phyloP scores from a whole-genome alignment of 1,140 invertebrate genomes.

The Drosophila nigromelanica region DNA sequence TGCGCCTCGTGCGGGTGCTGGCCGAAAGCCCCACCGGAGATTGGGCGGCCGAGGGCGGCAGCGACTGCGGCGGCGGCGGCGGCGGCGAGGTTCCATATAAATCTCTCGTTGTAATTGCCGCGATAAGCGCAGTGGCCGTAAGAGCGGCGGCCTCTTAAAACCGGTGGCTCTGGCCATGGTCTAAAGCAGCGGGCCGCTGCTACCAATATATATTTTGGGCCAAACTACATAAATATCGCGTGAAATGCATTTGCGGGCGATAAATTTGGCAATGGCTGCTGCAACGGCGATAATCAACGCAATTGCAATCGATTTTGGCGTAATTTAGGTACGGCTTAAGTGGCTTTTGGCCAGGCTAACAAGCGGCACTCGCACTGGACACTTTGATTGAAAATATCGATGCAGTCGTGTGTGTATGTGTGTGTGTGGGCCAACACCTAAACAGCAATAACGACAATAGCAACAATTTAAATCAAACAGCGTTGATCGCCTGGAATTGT shows the following conservation, averaged over 20 bases:
- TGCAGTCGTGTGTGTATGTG: conserved; percentile 4
- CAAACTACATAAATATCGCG: conserved; percentile 80
- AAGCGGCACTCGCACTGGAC: conserved; percentile 25
- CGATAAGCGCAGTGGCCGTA: conserved; percentile 59
- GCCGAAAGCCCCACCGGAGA: conserved; percentile 12
- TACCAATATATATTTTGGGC: conserved; percentile 48
- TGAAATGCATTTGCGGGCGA: conserved; percentile 77
- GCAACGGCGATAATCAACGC: conserved; percentile 74
- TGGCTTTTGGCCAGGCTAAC: conserved; percentile 56
- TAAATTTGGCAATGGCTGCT: conserved; percentile 71
- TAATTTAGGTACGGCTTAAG: conserved; percentile 80
- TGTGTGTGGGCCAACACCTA: conserved; percentile 49
- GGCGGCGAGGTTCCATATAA: conserved; percentile 53
- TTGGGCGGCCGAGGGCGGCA: neutral
- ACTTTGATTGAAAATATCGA: conserved; percentile 45
- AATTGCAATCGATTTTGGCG: conserved; percentile 81
- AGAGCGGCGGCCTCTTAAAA: conserved; percentile 67
- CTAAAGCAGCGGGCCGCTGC: conserved; percentile 31
- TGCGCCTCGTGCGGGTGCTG: conserved; percentile 59
- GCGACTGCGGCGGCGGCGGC: neutral
- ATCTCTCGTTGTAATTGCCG: conserved; percentile 78
- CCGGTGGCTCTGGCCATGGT: conserved; percentile 59
- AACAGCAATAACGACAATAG: conserved; percentile 45
- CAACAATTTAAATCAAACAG: conserved; percentile 78
- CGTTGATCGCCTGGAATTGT: conserved; percentile 63